Evolutionary conservation across 30 jellyfish, hydroid and myxozoan genomes (phyloP).

Genomic region (Catostylus mosaicus): DNA sequence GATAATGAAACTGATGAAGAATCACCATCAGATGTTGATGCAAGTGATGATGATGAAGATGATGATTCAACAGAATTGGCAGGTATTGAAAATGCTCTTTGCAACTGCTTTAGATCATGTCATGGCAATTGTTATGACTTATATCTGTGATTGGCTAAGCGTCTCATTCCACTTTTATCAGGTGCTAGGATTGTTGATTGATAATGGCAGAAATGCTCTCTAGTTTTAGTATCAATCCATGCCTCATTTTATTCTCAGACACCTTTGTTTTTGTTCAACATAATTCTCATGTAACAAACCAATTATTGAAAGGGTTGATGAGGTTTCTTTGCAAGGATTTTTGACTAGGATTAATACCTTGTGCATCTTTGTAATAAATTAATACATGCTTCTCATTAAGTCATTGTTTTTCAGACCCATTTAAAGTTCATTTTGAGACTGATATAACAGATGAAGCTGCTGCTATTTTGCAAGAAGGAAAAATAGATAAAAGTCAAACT

Average conservation of each 20-base stretch:
- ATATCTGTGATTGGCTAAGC: background rate
- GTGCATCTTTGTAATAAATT: background rate
- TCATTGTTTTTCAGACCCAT: conserved; percentile 50
- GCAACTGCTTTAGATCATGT: background rate
- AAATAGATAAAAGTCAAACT: conserved; percentile 3
- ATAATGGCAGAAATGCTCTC: background rate
- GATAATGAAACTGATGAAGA: background rate
- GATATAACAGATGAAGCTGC: conserved; percentile 61
- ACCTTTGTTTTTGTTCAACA: background rate
- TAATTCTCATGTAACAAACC: background rate
- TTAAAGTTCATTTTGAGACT: conserved; percentile 74
- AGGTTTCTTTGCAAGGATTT: too few relatives aligned
- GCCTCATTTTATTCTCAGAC: too few relatives aligned
- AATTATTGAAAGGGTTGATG: too few relatives aligned
- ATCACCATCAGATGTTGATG: background rate
- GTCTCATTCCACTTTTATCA: background rate
- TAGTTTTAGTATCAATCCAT: background rate
- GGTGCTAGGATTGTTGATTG: background rate
- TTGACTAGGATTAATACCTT: background rate
- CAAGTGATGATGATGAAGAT: background rate
- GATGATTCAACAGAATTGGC: background rate
- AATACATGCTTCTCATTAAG: background rate
- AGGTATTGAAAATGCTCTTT: background rate
- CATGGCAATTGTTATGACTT: background rate
- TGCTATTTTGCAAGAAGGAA: conserved; percentile 15